A percentile compares a stretch with the other conserved stretches of the same genome.
Evolutionary conservation across 2,888 invertebrate species (phyloP).

Genomic region (Poecilobothrus nobilitatus): DNA sequence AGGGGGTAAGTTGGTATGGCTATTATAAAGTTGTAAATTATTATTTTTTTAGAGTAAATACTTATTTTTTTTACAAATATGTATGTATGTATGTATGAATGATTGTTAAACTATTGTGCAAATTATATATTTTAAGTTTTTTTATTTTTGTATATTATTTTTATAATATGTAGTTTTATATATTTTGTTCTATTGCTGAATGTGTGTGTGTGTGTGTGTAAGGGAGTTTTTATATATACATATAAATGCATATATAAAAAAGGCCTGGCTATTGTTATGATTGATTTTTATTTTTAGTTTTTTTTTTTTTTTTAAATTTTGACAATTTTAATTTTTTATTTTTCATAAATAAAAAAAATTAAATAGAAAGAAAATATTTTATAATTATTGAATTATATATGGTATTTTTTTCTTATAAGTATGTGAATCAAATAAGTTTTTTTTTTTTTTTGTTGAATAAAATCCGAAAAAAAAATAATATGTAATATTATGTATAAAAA

Average conservation of each 20-base stretch:
- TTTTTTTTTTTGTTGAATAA: too few species aligned
- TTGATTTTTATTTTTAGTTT: conserved; percentile 21
- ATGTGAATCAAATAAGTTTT: conserved; percentile 19
- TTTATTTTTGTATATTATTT: conserved; percentile 18
- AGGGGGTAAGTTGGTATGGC: conserved; percentile 18
- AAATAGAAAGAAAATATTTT: conserved; percentile 16
- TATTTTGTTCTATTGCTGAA: conserved; percentile 13
- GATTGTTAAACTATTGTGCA: conserved; percentile 9
- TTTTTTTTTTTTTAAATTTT: conserved; percentile 18
- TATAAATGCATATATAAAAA: conserved; percentile 21
- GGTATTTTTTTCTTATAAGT: conserved; percentile 21
- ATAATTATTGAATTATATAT: conserved; percentile 20
- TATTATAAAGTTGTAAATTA: conserved; percentile 16
- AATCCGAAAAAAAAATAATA: background rate
- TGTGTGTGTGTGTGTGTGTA: conserved; percentile 16
- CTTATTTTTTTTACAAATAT: background rate
- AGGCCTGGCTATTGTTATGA: conserved; percentile 22
- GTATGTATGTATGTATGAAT: too few species aligned
- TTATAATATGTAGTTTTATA: too few species aligned
- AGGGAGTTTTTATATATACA: conserved; percentile 3
- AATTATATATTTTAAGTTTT: conserved; percentile 13
- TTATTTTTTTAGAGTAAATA: conserved; percentile 15
- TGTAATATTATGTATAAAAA: background rate
- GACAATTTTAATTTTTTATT: conserved; percentile 16
- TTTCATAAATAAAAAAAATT: too few species aligned